Conservation (phyloP, 2,888 invertebrate species). For the Neoaliturus tenellus region DNA sequence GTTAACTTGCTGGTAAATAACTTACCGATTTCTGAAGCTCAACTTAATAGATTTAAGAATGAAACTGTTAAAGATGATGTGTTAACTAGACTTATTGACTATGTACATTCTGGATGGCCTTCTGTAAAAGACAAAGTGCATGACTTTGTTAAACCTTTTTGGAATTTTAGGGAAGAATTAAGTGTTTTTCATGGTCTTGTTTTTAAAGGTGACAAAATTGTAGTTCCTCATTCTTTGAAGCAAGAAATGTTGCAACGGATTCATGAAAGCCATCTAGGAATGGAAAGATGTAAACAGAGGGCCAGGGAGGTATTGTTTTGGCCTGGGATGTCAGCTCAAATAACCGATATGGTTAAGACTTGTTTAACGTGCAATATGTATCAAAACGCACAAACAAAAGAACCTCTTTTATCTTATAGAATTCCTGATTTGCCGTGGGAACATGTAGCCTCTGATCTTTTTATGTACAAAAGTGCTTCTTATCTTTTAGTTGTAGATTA, state of each 20-base stretch:
- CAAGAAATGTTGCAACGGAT: constrained; percentile 54
- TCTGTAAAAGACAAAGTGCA: constrained; percentile 19
- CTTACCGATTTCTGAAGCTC: constrained; percentile 51
- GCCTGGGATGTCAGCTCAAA: constrained; percentile 55
- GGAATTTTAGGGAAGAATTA: constrained; percentile 52
- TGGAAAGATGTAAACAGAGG: constrained; percentile 57
- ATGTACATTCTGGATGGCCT: constrained; percentile 47
- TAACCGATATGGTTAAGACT: constrained; percentile 56
- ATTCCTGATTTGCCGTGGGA: constrained; percentile 55
- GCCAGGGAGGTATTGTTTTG: constrained; percentile 60
- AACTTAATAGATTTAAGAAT: constrained; percentile 23
- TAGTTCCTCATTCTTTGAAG: constrained; percentile 57
- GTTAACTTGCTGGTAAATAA: constrained; percentile 25
- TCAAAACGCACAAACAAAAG: constrained; percentile 43
- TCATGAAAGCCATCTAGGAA: constrained; percentile 62
- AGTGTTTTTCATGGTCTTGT: constrained; percentile 44
- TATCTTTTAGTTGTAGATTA: constrained; percentile 57
- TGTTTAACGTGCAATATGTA: constrained; percentile 48
- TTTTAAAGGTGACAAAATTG: constrained; percentile 59
- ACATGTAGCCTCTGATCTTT: constrained; percentile 56
- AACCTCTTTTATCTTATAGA: constrained; percentile 53
- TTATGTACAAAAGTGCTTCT: constrained; percentile 52
- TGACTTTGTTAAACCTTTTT: constrained; percentile 43
- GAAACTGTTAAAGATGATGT: constrained; percentile 39
- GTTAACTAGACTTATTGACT: constrained; percentile 39